Evolutionary conservation across 2,888 invertebrate species (phyloP).

Genomic region (Stomorhina lunata): DNA sequence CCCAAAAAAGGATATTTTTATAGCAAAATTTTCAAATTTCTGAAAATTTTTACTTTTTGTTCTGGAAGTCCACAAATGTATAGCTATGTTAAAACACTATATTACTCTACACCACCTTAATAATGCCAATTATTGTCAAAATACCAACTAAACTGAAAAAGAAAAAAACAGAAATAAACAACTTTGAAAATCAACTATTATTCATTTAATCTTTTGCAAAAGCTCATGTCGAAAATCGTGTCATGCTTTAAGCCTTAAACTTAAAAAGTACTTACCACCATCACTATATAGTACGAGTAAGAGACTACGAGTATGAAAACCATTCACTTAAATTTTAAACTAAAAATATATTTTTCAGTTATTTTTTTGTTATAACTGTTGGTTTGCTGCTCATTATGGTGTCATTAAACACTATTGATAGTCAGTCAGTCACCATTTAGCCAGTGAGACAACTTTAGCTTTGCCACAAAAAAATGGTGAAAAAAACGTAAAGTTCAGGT

Average conservation of each 20-base stretch:
- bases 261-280: slow-evolving; percentile 40
- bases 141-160: slow-evolving; percentile 56
- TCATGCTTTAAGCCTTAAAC: slow-evolving; percentile 61
- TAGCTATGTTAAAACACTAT: slow-evolving; percentile 42
- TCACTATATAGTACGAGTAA: neutral
- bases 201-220: slow-evolving; percentile 59
- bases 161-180: slow-evolving; percentile 14
- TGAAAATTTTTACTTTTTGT: too few relatives aligned
- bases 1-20: too few relatives aligned
- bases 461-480: neutral
- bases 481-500: slow-evolving; percentile 60
- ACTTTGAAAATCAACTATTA: slow-evolving; percentile 40
- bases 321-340: slow-evolving; percentile 40
- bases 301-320: neutral
- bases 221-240: slow-evolving; percentile 62
- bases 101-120: slow-evolving; percentile 44
- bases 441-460: slow-evolving; percentile 5
- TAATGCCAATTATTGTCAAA: slow-evolving; percentile 63
- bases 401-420: slow-evolving; percentile 65
- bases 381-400: slow-evolving; percentile 62
- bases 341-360: slow-evolving; percentile 33
- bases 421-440: slow-evolving; percentile 28
- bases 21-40: too few relatives aligned
- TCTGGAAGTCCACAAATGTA: too few relatives aligned
- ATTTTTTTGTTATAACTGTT: slow-evolving; percentile 5